Base-by-base conservation (phyloP, 2,888 invertebrate species). In the Noctua pronuba region DNA sequence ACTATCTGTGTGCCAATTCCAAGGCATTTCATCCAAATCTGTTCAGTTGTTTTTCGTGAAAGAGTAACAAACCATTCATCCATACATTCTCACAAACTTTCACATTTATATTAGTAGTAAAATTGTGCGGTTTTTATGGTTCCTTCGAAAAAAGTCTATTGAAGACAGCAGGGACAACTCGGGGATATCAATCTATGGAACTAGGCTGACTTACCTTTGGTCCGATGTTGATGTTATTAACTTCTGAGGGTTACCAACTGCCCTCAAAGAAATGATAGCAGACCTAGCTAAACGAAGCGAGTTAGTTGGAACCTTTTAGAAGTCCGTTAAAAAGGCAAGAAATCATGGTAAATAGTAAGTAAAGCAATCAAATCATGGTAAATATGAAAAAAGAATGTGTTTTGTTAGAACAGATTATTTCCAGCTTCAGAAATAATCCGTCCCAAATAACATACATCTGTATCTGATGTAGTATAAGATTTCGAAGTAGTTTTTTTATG, bases 111-210 rank as follows among this genome's bases (percentile, higher is more conserved):
- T 1, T 41, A 10, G 41, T 7, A 41, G 41, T 41, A 11, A 41
- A 11, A 41, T 41, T 44, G 35, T 24, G 24, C 18, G 31, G 41
- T 79, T 79, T 58, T 41, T 18, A 74, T 16, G 21, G 4, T 65
- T 76, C 3, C 18, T 28, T 16, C 24, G 52, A 52, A 7, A 28
- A 28, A 58, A 28, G n/a, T 28, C 7, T 28, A 16, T 28, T 28
- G 28, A 1, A 18, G 58, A 28, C 28, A 58, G 16, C 11, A 7
- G 16, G 28, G 28, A 58, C 58, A 28, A 58, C 7, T 58, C 28
- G 2, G 58, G 1, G 28, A 58, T 58, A 18, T 28, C 28, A 18
- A 58, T 28, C 7, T 7, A 28, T 58, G 16, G 28, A 58, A 7
- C 28, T 16, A 58, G 16, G 28, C 58, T 58, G 2, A 28, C 6